phyloP scores from a whole-genome alignment of 2,888 invertebrate genomes.

The Synanthedon formicaeformis region DNA sequence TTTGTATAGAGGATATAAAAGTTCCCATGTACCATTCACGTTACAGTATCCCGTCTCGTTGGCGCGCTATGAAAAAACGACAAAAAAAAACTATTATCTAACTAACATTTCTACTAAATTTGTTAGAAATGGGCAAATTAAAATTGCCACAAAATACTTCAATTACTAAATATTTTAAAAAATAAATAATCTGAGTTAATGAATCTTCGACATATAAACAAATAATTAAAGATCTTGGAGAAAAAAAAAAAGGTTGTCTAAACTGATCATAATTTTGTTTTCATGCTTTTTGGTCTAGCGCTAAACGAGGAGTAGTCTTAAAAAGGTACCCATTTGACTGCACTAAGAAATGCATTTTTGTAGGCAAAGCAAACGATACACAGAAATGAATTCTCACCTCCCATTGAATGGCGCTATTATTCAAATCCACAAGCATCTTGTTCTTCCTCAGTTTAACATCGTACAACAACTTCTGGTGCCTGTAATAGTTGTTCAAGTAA shows the following conservation, averaged over 20 bases:
- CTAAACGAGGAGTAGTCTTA: too few species aligned
- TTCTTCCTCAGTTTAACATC: slow-evolving; percentile 50
- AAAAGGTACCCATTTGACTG: too few species aligned
- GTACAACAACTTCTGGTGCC: slow-evolving; percentile 56
- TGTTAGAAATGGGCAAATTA: too few species aligned
- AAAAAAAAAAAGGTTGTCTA: too few species aligned
- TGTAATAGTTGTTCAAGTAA: slow-evolving; percentile 51
- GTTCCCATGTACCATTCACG: slow-evolving; percentile 78
- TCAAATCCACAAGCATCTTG: slow-evolving; percentile 64
- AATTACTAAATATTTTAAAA: not conserved
- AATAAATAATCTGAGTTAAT: not conserved
- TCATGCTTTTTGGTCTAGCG: too few species aligned
- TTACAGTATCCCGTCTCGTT: slow-evolving; percentile 74
- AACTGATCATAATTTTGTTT: too few species aligned
- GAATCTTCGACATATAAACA: not conserved
- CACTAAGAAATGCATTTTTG: not conserved
- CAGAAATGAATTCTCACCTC: slow-evolving; percentile 52
- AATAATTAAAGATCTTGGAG: too few species aligned
- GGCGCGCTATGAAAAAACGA: slow-evolving; percentile 43
- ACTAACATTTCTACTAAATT: too few species aligned
- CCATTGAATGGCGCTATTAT: slow-evolving; percentile 73
- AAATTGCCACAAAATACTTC: too few species aligned
- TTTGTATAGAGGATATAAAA: slow-evolving; percentile 55
- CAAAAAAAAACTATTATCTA: too few species aligned
- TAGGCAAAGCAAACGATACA: not conserved